phyloP scores from a whole-genome alignment of 2,113 vertebrate species.

The Sceloporus tristichus region DNA sequence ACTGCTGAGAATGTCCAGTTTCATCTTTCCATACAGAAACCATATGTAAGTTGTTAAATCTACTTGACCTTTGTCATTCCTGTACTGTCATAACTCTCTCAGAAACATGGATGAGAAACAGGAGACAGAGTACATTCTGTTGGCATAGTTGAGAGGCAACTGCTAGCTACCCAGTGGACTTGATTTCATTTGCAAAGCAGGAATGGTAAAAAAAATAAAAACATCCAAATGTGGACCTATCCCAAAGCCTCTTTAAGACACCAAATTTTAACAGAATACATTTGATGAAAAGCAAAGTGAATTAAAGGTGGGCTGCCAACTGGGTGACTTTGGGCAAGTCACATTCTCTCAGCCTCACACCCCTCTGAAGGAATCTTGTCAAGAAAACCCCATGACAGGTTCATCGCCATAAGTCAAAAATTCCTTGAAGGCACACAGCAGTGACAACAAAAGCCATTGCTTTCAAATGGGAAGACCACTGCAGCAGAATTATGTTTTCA shows the following conservation, averaged over 20 bases:
- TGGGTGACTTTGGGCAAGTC: no score
- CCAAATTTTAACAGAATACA: neutral
- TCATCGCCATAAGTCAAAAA: no score
- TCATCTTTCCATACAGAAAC: conserved; percentile 34
- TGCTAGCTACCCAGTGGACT: neutral
- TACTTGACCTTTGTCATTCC: neutral
- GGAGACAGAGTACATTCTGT: neutral
- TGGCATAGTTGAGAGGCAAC: neutral
- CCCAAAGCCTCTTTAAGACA: neutral
- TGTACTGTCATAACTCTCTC: neutral
- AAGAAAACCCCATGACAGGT: no score
- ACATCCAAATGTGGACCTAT: neutral
- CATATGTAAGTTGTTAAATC: conserved; percentile 37
- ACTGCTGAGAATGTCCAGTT: conserved; percentile 30
- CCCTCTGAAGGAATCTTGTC: no score
- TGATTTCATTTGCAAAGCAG: neutral
- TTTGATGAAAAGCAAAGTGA: neutral
- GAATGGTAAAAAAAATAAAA: neutral
- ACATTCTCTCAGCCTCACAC: no score
- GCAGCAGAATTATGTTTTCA: neutral
- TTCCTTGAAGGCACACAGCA: no score
- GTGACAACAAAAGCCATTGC: no score
- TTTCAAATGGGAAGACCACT: neutral
- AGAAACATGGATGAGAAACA: neutral
- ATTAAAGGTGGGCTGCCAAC: no score